A percentile compares a stretch with the other conserved stretches of the same genome.
Evolutionary conservation across 2,113 vertebrate genomes (phyloP).

Genomic region (Ochotona curzoniae): DNA sequence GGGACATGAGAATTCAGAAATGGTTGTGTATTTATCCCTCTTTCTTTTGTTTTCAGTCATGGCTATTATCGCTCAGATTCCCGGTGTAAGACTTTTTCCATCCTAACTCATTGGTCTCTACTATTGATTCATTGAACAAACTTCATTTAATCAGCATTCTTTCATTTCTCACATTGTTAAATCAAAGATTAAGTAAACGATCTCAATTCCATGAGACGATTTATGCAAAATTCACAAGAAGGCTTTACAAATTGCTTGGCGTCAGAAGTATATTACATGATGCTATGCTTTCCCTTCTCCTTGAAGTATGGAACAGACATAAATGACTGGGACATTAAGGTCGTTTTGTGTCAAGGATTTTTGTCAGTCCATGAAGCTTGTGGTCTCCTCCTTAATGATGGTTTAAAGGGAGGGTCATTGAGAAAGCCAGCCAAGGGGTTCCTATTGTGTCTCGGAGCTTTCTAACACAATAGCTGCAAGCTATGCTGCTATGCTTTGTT

Average conservation of each 20-base stretch:
- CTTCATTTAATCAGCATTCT: constrained; percentile 24
- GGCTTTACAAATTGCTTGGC: not conserved
- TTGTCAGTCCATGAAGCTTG: not conserved
- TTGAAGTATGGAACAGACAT: not conserved
- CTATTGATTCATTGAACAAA: not conserved
- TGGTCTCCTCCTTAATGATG: constrained; percentile 21
- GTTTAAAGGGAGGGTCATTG: constrained; percentile 40
- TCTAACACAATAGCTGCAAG: not conserved
- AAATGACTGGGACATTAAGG: not conserved
- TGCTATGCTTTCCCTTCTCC: not conserved
- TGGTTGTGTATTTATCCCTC: not conserved
- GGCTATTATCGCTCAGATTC: not conserved
- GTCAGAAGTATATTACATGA: not conserved
- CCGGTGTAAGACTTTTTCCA: not conserved
- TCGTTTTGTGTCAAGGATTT: not conserved
- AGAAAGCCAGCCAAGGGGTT: constrained; percentile 44
- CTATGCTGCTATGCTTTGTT: not conserved
- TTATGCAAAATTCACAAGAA: not conserved
- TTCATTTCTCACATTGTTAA: not conserved
- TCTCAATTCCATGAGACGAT: constrained; percentile 42
- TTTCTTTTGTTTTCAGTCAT: not conserved
- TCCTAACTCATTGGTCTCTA: not conserved
- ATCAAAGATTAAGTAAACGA: too few relatives aligned
- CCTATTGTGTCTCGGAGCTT: not conserved
- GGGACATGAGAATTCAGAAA: not conserved